Percentiles rank a stretch among this genome's conserved stretches.
phyloP scores from a whole-genome alignment of 2,888 invertebrate species.

The Yponomeuta malinellus region DNA sequence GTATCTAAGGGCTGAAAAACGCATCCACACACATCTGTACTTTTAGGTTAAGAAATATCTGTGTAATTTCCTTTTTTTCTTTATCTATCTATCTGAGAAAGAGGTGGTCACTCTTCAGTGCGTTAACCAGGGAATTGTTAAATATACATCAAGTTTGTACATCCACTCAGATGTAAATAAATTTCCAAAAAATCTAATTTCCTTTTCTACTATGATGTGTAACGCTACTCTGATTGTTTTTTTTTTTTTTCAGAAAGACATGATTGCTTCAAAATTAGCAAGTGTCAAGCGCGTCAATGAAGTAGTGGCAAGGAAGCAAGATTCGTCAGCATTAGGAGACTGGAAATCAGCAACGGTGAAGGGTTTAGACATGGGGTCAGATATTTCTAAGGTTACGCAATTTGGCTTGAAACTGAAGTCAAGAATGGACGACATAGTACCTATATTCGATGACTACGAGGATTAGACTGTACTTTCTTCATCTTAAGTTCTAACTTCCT shows the following conservation, averaged over 20 bases:
- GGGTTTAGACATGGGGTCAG: conserved; percentile 38
- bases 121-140: too few relatives aligned
- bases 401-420: conserved; percentile 58
- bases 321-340: conserved; percentile 30
- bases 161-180: too few relatives aligned
- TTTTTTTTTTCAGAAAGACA: conserved; percentile 44
- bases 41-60: too few relatives aligned
- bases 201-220: background rate
- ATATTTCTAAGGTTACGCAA: conserved; percentile 47
- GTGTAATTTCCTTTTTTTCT: too few relatives aligned
- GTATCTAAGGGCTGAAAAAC: too few relatives aligned
- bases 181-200: too few relatives aligned
- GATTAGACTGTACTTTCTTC: conserved; percentile 23
- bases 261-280: conserved; percentile 44
- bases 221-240: background rate
- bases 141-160: too few relatives aligned
- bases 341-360: conserved; percentile 45
- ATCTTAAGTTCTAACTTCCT: conserved; percentile 16
- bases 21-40: too few relatives aligned
- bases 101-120: too few relatives aligned
- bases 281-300: conserved; percentile 44
- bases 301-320: conserved; percentile 37
- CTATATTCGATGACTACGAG: conserved; percentile 59
- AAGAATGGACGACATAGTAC: conserved; percentile 55
- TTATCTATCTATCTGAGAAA: too few relatives aligned